These are phyloP conservation scores for Forbesichthys agassizii DNA, from an alignment of 2,113 vertebrate genomes.

Conservation along the genomic window DNA sequence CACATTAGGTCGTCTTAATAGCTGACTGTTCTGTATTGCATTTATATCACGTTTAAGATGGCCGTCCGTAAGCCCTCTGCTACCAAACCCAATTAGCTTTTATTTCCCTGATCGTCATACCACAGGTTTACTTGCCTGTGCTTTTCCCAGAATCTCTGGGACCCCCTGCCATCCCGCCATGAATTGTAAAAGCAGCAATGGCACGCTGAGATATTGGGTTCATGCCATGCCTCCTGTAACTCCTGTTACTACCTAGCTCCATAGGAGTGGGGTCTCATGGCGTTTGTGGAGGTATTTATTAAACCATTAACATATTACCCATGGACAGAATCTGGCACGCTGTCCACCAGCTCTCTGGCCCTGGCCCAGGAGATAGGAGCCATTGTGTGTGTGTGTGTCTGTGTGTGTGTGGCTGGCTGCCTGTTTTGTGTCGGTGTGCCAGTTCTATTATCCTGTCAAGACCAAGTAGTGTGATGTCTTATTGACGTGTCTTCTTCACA, in stretches of 20 bases:
- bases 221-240: constrained; percentile 44
- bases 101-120: constrained; percentile 34
- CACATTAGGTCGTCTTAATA: constrained; percentile 5
- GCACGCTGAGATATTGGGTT: constrained; percentile 30
- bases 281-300: constrained; percentile 62
- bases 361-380: constrained; percentile 30
- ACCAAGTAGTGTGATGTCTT: constrained; percentile 35
- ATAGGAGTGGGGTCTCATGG: constrained; percentile 45
- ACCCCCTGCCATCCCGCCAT: constrained; percentile 17
- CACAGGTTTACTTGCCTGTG: constrained; percentile 23
- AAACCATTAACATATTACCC: constrained; percentile 57
- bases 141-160: constrained; percentile 39
- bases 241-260: constrained; percentile 7
- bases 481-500: constrained; percentile 56
- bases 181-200: constrained; percentile 37
- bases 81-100: constrained; percentile 21
- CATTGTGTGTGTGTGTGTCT: constrained; percentile 10
- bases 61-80: not conserved
- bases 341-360: constrained; percentile 25
- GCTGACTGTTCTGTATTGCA: constrained; percentile 9
- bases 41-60: constrained; percentile 19
- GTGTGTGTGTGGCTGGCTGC: not conserved
- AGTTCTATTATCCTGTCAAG: constrained; percentile 32
- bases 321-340: constrained; percentile 35
- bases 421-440: constrained; percentile 12